These are phyloP conservation scores for Elgaria multicarinata DNA, from an alignment of 2,113 vertebrate genomes.

Conservation along the genomic window DNA sequence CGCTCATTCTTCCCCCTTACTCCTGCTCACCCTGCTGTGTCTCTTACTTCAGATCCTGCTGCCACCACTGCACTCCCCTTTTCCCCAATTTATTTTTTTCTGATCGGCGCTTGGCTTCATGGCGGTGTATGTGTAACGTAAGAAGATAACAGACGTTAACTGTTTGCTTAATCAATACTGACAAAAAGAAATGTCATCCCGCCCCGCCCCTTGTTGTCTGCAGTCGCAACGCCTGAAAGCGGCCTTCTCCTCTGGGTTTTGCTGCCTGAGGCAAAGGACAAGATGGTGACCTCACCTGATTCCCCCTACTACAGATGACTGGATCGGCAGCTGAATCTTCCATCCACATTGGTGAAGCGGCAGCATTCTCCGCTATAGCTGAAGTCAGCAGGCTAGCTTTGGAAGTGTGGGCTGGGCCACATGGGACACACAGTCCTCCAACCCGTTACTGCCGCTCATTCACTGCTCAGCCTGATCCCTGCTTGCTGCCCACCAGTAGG, in stretches of 20 bases:
- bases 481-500: no score
- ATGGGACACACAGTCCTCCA: no score
- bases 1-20: conserved; percentile 12
- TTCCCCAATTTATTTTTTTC: conserved; percentile 42
- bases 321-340: neutral
- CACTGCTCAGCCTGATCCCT: neutral
- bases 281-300: neutral
- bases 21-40: neutral
- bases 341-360: neutral
- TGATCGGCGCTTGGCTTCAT: conserved; percentile 47
- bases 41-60: conserved; percentile 36
- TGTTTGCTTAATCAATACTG: conserved; percentile 1
- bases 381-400: neutral
- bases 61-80: conserved; percentile 34
- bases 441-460: no score
- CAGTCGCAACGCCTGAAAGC: conserved; percentile 11
- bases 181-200: accelerated
- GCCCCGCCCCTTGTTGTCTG: conserved; percentile 23
- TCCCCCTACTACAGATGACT: neutral
- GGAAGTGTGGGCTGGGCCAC: neutral
- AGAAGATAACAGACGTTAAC: neutral
- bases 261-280: neutral
- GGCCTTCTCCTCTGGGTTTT: conserved; percentile 10
- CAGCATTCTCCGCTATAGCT: neutral
- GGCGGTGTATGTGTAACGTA: neutral